Percentiles rank a stretch among this genome's conserved stretches.
Evolutionary conservation across 2,888 invertebrate genomes (phyloP).

Genomic region (Alsophila aescularia): DNA sequence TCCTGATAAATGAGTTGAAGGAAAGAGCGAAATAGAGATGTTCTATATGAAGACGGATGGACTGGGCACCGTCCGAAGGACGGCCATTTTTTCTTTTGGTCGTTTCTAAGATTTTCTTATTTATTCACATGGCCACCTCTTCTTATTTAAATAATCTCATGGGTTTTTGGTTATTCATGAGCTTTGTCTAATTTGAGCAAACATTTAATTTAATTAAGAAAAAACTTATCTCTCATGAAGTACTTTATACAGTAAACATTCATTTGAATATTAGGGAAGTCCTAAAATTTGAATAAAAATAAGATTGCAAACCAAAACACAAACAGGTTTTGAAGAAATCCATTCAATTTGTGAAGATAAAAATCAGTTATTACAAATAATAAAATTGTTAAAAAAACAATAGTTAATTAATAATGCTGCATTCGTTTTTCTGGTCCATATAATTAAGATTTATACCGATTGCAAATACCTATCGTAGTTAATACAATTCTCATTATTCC

Average conservation of each 20-base stretch:
- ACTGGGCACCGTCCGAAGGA: constrained; percentile 63
- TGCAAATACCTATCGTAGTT: no score
- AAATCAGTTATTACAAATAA: no score
- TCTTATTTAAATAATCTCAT: constrained; percentile 30
- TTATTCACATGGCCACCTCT: constrained; percentile 11
- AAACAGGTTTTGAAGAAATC: no score
- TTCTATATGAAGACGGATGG: constrained; percentile 43
- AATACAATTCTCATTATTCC: no score
- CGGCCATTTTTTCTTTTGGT: constrained; percentile 45
- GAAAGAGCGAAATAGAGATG: constrained; percentile 71
- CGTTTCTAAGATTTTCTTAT: constrained; percentile 36
- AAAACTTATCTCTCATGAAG: constrained; percentile 6
- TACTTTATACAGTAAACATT: constrained; percentile 4
- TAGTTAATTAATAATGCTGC: no score
- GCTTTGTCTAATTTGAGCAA: constrained; percentile 7
- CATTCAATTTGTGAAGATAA: no score
- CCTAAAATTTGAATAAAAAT: no score
- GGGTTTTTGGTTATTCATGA: constrained; percentile 26
- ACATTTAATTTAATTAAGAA: constrained; percentile 20
- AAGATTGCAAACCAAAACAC: no score
- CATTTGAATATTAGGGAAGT: background rate
- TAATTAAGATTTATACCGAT: background rate
- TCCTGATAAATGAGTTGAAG: constrained; percentile 64
- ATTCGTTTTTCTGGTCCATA: no score
- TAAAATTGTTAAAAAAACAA: no score